Conservation (phyloP, 2,797 vertebrate genomes). For the Siniperca scherzeri region DNA sequence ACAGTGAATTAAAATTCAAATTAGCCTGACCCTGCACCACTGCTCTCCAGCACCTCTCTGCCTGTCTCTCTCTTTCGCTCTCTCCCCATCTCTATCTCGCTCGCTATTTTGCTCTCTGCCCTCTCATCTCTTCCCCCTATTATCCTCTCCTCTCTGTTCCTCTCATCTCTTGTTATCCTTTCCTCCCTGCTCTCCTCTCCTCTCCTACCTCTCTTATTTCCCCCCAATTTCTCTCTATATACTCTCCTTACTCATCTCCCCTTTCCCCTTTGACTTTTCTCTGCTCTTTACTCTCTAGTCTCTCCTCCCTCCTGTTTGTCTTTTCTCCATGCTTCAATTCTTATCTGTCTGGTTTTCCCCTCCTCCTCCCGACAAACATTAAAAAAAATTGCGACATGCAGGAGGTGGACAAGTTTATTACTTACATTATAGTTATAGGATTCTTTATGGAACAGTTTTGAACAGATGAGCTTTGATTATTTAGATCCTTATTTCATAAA, state of each 20-base stretch:
- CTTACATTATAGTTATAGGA: neutral
- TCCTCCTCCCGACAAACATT: slow-evolving; percentile 19
- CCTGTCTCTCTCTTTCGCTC: slow-evolving; percentile 61
- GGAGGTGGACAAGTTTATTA: neutral
- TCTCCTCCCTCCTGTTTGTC: slow-evolving; percentile 32
- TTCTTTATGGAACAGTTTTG: neutral
- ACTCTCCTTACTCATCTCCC: slow-evolving; percentile 34
- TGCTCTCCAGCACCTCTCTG: slow-evolving; percentile 78
- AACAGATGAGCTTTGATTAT: neutral
- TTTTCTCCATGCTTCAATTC: slow-evolving; percentile 28
- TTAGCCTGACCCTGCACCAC: slow-evolving; percentile 83
- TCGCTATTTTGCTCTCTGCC: slow-evolving; percentile 74
- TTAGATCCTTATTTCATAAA: neutral
- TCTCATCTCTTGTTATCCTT: slow-evolving; percentile 79
- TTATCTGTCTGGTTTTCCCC: neutral
- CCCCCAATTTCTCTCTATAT: slow-evolving; percentile 56
- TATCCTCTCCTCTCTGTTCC: slow-evolving; percentile 76
- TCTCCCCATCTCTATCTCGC: slow-evolving; percentile 63
- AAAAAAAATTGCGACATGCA: neutral
- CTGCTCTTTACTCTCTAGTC: slow-evolving; percentile 41
- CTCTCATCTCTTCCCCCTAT: slow-evolving; percentile 79
- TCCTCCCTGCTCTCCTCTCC: slow-evolving; percentile 55
- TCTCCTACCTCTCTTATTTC: slow-evolving; percentile 47
- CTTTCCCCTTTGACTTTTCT: slow-evolving; percentile 45
- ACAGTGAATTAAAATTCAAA: slow-evolving; percentile 87